Base-by-base conservation (phyloP, 1,140 invertebrate genomes). In the Hycleus phaleratus region DNA sequence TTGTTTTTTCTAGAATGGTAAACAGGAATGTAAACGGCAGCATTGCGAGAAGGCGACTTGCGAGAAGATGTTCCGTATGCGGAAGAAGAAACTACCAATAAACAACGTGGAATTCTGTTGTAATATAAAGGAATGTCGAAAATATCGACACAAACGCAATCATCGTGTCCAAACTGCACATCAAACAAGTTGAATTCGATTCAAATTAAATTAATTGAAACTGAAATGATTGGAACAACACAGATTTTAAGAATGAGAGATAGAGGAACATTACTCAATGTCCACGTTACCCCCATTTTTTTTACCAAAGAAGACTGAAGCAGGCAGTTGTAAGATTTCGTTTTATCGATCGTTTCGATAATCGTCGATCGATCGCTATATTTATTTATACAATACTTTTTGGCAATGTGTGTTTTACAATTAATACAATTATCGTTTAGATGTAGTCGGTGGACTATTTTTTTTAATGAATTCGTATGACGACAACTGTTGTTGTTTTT, bases 1-100 rank as follows among this genome's bases (percentile, higher is more conserved):
- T 58, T 51, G 49, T 38, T 59, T 58, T 60, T 73, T 78, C 1
- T 74, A 93, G 90, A 88, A 91, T 69, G 86, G 88, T 46, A 81
- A 82, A 66, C 82, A 87, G 43, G 86, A 81, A 61, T 93, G 90
- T 69, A 83, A 85, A 58, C 78, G 87, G 56, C 88, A 88, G 62
- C 81, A 84, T n/a, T 93, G 90, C 75, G 82, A 84, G 9, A 81
- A 82, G 45, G 81, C 82, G n/a, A 79, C 83, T 9, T 89, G 87
- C 75, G 66, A 71, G 40, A 67, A 64, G 46, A 60, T 68, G 47
- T 61, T 66, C 38, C 59, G 64, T 18, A 56, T 67, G 44, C 56
- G 50, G 26, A 64, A 60, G 50, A 57, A 59, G 52, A 58, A 59
- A 38, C 32, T 51, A 56, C 43, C 46, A 52, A 58, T 59, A 12